Evolutionary conservation across 53 echinoderm and acorn worm genomes (phyloP), one percentile per base, ranked within the genome.

Genomic region (Hippasteria phrygiana): DNA sequence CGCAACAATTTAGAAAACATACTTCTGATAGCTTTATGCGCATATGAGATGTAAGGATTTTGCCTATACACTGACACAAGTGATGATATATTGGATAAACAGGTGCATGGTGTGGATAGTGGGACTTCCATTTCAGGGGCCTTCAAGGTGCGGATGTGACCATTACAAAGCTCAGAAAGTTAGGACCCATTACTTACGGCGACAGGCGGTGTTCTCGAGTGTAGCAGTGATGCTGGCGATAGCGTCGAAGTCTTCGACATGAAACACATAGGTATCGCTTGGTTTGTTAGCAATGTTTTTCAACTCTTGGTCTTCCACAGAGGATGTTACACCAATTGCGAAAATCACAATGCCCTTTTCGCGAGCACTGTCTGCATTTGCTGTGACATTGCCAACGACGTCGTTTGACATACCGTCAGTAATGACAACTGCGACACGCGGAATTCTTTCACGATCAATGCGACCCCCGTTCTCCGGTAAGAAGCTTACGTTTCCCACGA

Each of bases 221-320:
- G 62, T 4, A n/a, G 62, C 79, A 22, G 37, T 62, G 41, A 79
- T 79, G 79, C 14, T 62, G 59, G 27, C 4, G 12, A 79, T 79
- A 16, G 79, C 79, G 62, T 56, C 27, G 38, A 59, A 79, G 47
- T 79, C 42, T 18, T 16, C 14, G 14, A 79, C 79, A 24, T 79
- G 41, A 22, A 40, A 79, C 59, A 79, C 79, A 62, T 47, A 79
- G 62, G 62, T 79, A 28, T 79, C 59, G 22, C 41, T 79, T 1
- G 79, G 79, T 26, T 41, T 41, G 79, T 79, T 79, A 9, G 79
- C 79, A 22, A 79, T 62, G n/a, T 17, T 40, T 22, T 28, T 28
- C 79, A 79, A 41, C 14, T 79, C 79, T 22, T 4, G 7, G 1
- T 37, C 28, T 2, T 62, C 53, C 4, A 76, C 40, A 38, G 33